A percentile compares a stretch with the other conserved stretches of the same genome.
phyloP scores from a whole-genome alignment of 2,113 vertebrate genomes.

The Puntigrus tetrazona region DNA sequence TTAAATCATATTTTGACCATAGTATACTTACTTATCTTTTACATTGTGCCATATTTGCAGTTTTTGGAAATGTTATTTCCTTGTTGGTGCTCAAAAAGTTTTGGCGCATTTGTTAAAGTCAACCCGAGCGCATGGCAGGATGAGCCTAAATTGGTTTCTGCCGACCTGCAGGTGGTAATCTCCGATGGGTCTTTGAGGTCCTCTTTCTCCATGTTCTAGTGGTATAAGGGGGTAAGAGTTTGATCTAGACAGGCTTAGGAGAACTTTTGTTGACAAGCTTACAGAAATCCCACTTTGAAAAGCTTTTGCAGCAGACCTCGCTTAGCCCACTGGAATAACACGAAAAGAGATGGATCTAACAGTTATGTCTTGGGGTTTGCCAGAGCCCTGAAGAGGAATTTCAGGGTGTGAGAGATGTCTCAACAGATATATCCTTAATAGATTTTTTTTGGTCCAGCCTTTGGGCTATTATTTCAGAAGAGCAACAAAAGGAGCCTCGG shows the following conservation, averaged over 20 bases:
- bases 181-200: conserved; percentile 27
- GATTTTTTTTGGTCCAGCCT: background rate
- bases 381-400: conserved; percentile 8
- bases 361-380: conserved; percentile 19
- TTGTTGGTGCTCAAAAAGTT: background rate
- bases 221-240: conserved; percentile 21
- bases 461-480: background rate
- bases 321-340: conserved; percentile 18
- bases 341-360: conserved; percentile 11
- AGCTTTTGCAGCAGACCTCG: conserved; percentile 12
- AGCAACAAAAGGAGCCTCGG: background rate
- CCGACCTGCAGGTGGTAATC: conserved; percentile 26
- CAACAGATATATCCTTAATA: conserved; percentile 9
- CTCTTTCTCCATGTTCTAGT: conserved; percentile 16
- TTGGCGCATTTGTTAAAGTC: conserved; percentile 4
- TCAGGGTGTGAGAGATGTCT: background rate
- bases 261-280: conserved; percentile 46
- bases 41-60: conserved; percentile 15
- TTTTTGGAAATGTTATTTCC: conserved; percentile 14
- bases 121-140: conserved; percentile 3
- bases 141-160: conserved; percentile 40
- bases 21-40: background rate
- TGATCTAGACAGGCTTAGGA: conserved; percentile 39
- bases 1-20: background rate
- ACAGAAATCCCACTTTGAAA: conserved; percentile 28